Percentiles rank a stretch among this genome's conserved stretches.
Conservation (phyloP, 2,888 invertebrate genomes). For the Tetranychus piercei region DNA sequence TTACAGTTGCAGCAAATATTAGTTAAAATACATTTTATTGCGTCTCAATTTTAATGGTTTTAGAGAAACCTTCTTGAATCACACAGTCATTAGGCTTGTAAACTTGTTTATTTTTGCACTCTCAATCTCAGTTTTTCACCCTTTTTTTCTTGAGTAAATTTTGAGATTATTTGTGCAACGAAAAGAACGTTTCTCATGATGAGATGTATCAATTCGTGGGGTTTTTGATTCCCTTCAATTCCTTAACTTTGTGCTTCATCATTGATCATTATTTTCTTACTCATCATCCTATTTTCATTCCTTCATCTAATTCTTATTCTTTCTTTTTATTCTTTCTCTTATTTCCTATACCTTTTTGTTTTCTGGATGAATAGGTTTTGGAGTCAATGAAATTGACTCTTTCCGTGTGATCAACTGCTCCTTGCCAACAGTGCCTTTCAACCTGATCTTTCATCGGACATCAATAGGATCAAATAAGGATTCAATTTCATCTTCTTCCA, state of each 20-base stretch:
- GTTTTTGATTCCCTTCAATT: too few species aligned
- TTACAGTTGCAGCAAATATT: too few species aligned
- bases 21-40: too few species aligned
- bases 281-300: constrained; percentile 3
- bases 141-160: too few species aligned
- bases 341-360: background rate
- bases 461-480: background rate
- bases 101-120: too few species aligned
- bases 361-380: constrained; percentile 19
- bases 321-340: constrained; percentile 3
- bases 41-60: too few species aligned
- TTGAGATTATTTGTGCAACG: too few species aligned
- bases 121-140: too few species aligned
- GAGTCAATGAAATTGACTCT: constrained; percentile 20
- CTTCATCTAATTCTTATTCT: background rate
- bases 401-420: constrained; percentile 19
- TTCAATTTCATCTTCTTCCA: background rate
- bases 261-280: background rate
- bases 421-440: constrained; percentile 21
- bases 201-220: too few species aligned
- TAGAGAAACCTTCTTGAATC: too few species aligned
- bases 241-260: background rate
- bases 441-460: constrained; percentile 22
- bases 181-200: too few species aligned
- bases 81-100: too few species aligned